Evolutionary conservation across 2,113 vertebrate genomes (phyloP), one percentile per base, ranked within the genome.

Genomic region (Xyrauchen texanus): DNA sequence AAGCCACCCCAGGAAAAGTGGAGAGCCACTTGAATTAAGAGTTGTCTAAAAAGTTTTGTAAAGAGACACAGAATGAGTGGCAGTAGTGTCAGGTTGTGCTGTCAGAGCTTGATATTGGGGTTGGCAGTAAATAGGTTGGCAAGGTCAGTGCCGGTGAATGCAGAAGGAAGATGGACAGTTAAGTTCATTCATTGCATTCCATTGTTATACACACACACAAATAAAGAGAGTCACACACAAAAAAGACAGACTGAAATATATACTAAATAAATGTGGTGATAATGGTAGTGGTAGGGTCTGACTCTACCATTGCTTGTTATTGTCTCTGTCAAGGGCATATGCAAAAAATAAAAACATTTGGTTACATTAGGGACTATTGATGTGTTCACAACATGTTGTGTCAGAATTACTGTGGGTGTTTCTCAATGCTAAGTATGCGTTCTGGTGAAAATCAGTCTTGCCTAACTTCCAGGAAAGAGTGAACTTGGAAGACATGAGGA

Each of bases 81-180:
- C 21, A 34, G 21, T 3, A 9, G 15, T 51, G 66, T 61, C 67
- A 44, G 68, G 4, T 46, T 46, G 58, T 15, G 49, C 58, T 78
- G 64, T 34, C 21, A 21, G 75, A 42, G 76, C 12, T 15, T 64
- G 55, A 45, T 58, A 60, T 76, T 62, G 34, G 57, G 79, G 64
- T 75, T 76, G 70, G 44, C 46, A 63, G 21, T 51, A 52, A 81
- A 75, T 78, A 76, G 53, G 45, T 73, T 34, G 61, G 67, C 60
- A 64, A 66, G 79, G 69, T 78, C 64, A 68, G 9, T 47, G 75
- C 66, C 63, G 34, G 21, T 16, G 16, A 73, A 58, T 49, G 13
- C 68, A 77, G 52, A 10, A 46, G 13, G n/a, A 13, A 83, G 58
- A 51, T 13, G 45, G 15, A 16, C n/a, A 45, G 68, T 11, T 34